phyloP scores from a whole-genome alignment of 2,888 invertebrate species.

The Leptarthrus brevirostris region DNA sequence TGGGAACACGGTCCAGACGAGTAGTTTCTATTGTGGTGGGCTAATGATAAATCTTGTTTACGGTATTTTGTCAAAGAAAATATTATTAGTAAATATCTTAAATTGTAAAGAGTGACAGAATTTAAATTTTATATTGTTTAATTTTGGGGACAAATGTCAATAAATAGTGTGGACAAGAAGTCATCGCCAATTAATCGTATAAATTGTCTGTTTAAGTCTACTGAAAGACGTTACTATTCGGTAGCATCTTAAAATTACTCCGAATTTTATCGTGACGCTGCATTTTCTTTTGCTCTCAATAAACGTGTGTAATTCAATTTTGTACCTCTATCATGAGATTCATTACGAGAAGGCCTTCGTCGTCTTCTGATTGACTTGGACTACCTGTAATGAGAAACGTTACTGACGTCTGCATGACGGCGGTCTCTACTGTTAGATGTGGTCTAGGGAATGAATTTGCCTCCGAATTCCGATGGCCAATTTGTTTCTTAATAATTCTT shows the following conservation, averaged over 20 bases:
- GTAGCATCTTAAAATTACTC: conserved; percentile 33
- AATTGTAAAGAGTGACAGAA: conserved; percentile 29
- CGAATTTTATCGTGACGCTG: conserved; percentile 40
- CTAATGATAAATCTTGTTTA: conserved; percentile 20
- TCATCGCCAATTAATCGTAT: too few species aligned
- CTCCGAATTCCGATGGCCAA: conserved; percentile 41
- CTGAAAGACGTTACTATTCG: too few species aligned
- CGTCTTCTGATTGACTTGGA: conserved; percentile 42
- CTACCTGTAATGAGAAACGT: conserved; percentile 43
- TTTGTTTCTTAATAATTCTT: conserved; percentile 31
- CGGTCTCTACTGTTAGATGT: conserved; percentile 36
- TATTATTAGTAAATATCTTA: conserved; percentile 9
- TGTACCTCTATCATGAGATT: conserved; percentile 27
- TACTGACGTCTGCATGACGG: conserved; percentile 11
- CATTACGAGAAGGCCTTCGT: conserved; percentile 33
- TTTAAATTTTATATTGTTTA: too few species aligned
- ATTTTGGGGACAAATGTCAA: too few species aligned
- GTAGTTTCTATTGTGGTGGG: conserved; percentile 35
- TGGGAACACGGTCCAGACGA: conserved; percentile 13
- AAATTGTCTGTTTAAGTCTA: too few species aligned
- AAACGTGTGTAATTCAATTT: conserved; percentile 40
- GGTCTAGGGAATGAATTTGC: conserved; percentile 44
- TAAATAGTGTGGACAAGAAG: not conserved
- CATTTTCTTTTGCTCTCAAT: not conserved
- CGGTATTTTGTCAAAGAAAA: too few species aligned